Base-by-base conservation (phyloP, 2,888 invertebrate genomes). In the Eristalis tenax region DNA sequence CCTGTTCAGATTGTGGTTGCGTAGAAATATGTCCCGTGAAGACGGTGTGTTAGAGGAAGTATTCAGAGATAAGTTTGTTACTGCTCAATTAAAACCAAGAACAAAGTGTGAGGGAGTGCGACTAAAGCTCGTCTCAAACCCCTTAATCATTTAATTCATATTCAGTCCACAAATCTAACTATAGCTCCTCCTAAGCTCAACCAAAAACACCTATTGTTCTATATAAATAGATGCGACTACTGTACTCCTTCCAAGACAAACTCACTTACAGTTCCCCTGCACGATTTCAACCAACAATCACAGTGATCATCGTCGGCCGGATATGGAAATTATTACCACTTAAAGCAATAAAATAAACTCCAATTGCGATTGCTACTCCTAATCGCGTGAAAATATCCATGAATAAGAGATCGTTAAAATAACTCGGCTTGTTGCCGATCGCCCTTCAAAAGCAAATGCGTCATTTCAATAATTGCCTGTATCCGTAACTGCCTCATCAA, bases 261-360 rank as follows among this genome's bases (percentile, higher is more conserved):
- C 1, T 8, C n/a, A 18, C 50, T 18, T 18, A 18, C 50, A 10
- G 50, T 13, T 38, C 38, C 2, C 13, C 11, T 13, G 18, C 50
- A 50, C 50, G 50, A 50, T 18, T 43, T 43, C 1, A 18, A 18
- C 50, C 50, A 18, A 50, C 50, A 50, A 18, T 50, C 18, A 18
- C 18, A 6, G 8, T 8, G 4, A 18, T n/a, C 18, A 78, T 70
- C 38, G 70, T 56, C 56, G 43, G 69, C 70, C 78, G 64, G 64
- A 71, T 71, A 78, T 70, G 70, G 78, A 78, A 70, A 78, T 71
- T 63, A 76, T 61, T 59, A 61, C 57, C 38, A 59, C 40, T 59
- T 6, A 2, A 59, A 26, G 59, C 59, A 26, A 59, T 59, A 59
- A 59, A 59, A 59, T n/a, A 32, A 32, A 63, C 18, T 32, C 63